Evolutionary conservation across 2,888 invertebrate species (phyloP).

Genomic region (Drosophila siamana): DNA sequence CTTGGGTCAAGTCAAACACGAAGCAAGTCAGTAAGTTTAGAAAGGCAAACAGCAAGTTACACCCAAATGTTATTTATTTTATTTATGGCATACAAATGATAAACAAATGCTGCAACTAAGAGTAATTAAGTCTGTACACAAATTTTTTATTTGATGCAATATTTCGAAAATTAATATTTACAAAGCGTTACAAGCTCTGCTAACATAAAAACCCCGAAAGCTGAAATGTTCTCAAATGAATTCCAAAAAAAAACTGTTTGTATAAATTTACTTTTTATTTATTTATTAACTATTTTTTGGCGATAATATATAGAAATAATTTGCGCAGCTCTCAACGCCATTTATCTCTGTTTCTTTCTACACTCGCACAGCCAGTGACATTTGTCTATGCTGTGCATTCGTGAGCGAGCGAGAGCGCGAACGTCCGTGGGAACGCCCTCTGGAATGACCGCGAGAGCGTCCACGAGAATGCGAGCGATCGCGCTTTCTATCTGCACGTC

Average conservation of each 20-base stretch:
- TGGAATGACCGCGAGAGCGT: slow-evolving; percentile 62
- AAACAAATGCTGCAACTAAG: slow-evolving; percentile 5
- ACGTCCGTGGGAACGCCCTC: slow-evolving; percentile 61
- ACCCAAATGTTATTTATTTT: background rate
- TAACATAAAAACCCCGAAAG: too few species aligned
- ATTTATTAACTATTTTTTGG: slow-evolving; percentile 9
- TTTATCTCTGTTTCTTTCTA: background rate
- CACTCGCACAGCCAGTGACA: slow-evolving; percentile 36
- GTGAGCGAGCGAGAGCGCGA: slow-evolving; percentile 69
- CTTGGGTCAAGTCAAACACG: background rate
- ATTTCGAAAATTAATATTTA: background rate
- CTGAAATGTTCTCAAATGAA: too few species aligned
- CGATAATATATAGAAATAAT: background rate
- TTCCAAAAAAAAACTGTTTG: too few species aligned
- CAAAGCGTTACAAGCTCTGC: background rate
- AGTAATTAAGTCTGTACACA: background rate
- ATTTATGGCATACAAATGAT: slow-evolving; percentile 1
- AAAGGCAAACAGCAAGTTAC: background rate
- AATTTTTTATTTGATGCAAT: background rate
- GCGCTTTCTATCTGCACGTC: slow-evolving; percentile 34
- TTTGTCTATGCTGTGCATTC: slow-evolving; percentile 14
- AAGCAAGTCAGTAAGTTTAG: background rate
- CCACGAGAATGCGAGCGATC: slow-evolving; percentile 63
- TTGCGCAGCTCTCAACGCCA: background rate
- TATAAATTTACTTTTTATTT: background rate